Evolutionary conservation across 2,888 invertebrate species (phyloP).

Genomic region (Masnerella sp.): DNA sequence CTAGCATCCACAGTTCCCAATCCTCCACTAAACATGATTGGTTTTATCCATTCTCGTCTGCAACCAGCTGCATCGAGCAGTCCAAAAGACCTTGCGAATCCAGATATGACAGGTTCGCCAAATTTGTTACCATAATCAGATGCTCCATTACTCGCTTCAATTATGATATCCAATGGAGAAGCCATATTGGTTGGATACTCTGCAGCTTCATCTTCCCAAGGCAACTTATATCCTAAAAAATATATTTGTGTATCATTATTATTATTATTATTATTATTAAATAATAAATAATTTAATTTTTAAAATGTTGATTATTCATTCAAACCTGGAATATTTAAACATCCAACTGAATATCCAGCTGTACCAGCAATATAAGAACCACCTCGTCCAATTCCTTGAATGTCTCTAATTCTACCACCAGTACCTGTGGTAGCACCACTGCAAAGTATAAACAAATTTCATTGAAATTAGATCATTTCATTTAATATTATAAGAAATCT

Average conservation of each 20-base stretch:
- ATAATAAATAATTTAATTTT: neutral
- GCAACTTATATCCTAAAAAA: constrained; percentile 85
- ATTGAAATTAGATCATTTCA: neutral
- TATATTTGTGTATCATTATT: too few species aligned
- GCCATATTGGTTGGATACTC: constrained; percentile 94
- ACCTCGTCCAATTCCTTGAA: constrained; percentile 96
- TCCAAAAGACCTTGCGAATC: constrained; percentile 95
- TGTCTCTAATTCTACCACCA: constrained; percentile 96
- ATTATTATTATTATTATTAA: too few species aligned
- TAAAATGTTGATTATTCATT: neutral
- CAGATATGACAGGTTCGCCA: constrained; percentile 95
- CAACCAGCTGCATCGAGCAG: constrained; percentile 82
- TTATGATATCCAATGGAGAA: constrained; percentile 90
- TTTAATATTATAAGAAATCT: neutral
- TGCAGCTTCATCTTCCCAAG: constrained; percentile 87
- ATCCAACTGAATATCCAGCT: constrained; percentile 97
- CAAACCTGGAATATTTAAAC: constrained; percentile 90
- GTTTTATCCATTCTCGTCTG: constrained; percentile 96
- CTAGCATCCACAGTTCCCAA: constrained; percentile 92
- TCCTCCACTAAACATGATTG: constrained; percentile 99
- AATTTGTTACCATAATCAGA: constrained; percentile 99
- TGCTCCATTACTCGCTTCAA: constrained; percentile 98
- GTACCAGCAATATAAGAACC: constrained; percentile 97
- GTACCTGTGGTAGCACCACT: constrained; percentile 99
- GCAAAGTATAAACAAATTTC: too few species aligned